A percentile compares a stretch with the other conserved stretches of the same genome.
Conservation (phyloP, 2,797 vertebrate species). For the Nyctibius grandis region DNA sequence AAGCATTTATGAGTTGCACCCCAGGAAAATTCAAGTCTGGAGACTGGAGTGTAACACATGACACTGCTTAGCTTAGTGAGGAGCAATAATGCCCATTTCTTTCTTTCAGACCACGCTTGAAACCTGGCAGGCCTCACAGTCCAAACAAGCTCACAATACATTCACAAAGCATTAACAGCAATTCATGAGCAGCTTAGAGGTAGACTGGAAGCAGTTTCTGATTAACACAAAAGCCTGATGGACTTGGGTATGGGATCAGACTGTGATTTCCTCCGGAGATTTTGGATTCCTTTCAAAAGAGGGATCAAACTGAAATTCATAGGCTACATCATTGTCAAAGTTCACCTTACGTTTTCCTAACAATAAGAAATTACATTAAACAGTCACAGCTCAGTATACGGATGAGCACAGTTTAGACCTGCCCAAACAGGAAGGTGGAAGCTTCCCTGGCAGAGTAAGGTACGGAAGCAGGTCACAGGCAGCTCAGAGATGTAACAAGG, state of each 20-base stretch:
- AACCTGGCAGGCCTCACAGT: background rate
- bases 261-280: background rate
- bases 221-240: background rate
- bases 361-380: background rate
- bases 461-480: background rate
- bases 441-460: background rate
- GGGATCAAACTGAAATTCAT: background rate
- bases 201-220: background rate
- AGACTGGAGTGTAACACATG: background rate
- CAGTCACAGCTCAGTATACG: background rate
- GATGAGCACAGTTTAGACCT: background rate
- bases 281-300: background rate
- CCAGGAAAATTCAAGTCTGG: background rate
- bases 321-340: background rate
- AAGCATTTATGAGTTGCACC: background rate
- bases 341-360: background rate
- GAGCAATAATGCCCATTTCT: background rate
- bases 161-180: background rate
- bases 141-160: background rate
- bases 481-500: background rate
- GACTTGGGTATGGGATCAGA: background rate
- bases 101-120: background rate
- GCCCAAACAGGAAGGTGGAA: background rate
- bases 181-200: background rate
- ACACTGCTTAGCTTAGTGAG: background rate